A percentile compares a stretch with the other conserved stretches of the same genome.
Evolutionary conservation across 1,140 invertebrate genomes (phyloP).

Genomic region (Conus ventricosus): DNA sequence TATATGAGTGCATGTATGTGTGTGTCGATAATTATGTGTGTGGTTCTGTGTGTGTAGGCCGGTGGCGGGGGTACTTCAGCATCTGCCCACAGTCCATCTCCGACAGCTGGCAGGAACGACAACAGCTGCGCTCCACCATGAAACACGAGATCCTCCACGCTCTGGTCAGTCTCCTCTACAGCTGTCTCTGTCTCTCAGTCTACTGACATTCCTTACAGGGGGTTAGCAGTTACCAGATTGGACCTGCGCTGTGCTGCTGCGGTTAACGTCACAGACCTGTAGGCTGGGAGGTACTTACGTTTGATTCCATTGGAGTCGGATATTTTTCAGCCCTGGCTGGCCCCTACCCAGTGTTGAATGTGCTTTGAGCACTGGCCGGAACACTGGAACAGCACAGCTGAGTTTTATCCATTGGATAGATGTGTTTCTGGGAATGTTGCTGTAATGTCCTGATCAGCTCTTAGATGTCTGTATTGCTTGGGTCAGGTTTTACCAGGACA

Average conservation of each 20-base stretch:
- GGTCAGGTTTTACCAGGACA: no score
- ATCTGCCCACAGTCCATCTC: slow-evolving; percentile 96
- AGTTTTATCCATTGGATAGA: no score
- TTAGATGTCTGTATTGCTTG: no score
- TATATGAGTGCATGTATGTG: no score
- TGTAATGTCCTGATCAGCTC: no score
- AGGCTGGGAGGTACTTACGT: no score
- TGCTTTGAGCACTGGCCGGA: no score
- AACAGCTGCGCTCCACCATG: slow-evolving; percentile 95
- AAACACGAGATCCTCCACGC: slow-evolving; percentile 99
- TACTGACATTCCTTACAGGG: background rate
- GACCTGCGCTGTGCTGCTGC: background rate
- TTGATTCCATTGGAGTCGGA: no score
- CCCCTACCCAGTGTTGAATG: no score
- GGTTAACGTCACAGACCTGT: background rate
- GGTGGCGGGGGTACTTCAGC: slow-evolving; percentile 98
- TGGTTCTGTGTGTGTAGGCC: slow-evolving; percentile 80
- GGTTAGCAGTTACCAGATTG: background rate
- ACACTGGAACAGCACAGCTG: no score
- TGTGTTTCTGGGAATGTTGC: no score
- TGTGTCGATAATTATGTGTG: background rate
- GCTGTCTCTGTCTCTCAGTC: background rate
- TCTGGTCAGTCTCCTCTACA: slow-evolving; percentile 74
- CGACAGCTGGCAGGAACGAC: slow-evolving; percentile 92
- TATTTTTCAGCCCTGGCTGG: no score